Conservation (phyloP, 2,797 vertebrate genomes). For the Hephaestus fuliginosus region DNA sequence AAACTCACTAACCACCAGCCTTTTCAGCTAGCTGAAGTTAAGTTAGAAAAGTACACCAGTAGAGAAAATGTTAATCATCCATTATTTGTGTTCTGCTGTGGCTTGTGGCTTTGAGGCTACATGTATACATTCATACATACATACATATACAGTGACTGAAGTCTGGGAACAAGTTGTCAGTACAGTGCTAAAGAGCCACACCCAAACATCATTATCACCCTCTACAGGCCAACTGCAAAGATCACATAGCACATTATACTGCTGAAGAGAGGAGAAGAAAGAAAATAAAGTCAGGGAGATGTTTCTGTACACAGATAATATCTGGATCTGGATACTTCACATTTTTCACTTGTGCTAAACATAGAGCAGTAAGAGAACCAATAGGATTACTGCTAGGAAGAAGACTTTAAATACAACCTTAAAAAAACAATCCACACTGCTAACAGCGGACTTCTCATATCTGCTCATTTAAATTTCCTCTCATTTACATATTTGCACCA, state of each 20-base stretch:
- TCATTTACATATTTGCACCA: not conserved
- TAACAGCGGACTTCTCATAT: not conserved
- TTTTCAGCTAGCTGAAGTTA: not conserved
- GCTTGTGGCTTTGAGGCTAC: not conserved
- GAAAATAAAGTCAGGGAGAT: not conserved
- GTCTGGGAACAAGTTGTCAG: not conserved
- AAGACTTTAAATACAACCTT: not conserved
- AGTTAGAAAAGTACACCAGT: not conserved
- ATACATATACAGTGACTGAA: not conserved
- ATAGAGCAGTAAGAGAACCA: not conserved
- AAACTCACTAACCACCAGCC: too few species aligned
- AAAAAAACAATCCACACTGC: not conserved
- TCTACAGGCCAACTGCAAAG: not conserved
- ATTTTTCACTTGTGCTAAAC: constrained; percentile 2
- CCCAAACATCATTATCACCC: not conserved
- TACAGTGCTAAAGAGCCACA: not conserved
- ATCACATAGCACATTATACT: not conserved
- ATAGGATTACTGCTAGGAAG: not conserved
- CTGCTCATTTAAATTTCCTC: not conserved
- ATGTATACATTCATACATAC: not conserved
- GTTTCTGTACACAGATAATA: not conserved
- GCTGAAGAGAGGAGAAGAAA: not conserved
- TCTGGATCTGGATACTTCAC: not conserved
- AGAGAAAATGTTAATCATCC: not conserved
- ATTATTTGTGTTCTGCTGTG: too few species aligned